phyloP scores from a whole-genome alignment of 2,888 invertebrate genomes.

The Drosophila neotestacea region DNA sequence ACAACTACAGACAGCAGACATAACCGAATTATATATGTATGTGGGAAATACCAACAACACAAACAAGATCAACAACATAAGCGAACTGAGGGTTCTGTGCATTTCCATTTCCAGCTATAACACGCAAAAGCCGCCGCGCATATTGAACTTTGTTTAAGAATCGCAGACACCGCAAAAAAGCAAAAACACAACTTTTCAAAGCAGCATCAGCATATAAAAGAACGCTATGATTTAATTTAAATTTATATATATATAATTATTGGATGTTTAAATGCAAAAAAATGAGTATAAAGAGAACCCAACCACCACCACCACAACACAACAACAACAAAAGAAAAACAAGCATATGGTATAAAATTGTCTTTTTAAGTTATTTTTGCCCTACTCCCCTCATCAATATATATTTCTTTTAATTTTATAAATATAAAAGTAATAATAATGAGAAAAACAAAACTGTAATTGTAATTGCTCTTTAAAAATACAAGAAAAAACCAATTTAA shows the following conservation, averaged over 20 bases:
- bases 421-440: constrained; percentile 78
- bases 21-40: constrained; percentile 44
- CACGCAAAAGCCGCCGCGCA: constrained; percentile 54
- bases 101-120: constrained; percentile 50
- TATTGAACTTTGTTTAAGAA: constrained; percentile 62
- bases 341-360: constrained; percentile 75
- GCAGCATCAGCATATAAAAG: constrained; percentile 64
- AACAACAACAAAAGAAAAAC: constrained; percentile 53
- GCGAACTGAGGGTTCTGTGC: constrained; percentile 44
- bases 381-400: constrained; percentile 76
- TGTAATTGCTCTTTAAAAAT: constrained; percentile 75
- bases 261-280: constrained; percentile 66
- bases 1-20: constrained; percentile 30
- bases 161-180: constrained; percentile 41
- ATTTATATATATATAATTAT: constrained; percentile 75
- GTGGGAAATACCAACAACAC: constrained; percentile 47
- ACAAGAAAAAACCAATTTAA: constrained; percentile 63
- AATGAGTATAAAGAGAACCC: constrained; percentile 50
- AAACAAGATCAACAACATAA: constrained; percentile 21
- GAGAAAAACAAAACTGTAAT: constrained; percentile 76
- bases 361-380: constrained; percentile 77
- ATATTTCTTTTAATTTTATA: constrained; percentile 79
- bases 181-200: constrained; percentile 53
- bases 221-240: constrained; percentile 77
- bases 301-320: constrained; percentile 43